Percentiles rank a stretch among this genome's conserved stretches.
Evolutionary conservation across 2,113 vertebrate species (phyloP).

Genomic region (Geothlypis trichas): DNA sequence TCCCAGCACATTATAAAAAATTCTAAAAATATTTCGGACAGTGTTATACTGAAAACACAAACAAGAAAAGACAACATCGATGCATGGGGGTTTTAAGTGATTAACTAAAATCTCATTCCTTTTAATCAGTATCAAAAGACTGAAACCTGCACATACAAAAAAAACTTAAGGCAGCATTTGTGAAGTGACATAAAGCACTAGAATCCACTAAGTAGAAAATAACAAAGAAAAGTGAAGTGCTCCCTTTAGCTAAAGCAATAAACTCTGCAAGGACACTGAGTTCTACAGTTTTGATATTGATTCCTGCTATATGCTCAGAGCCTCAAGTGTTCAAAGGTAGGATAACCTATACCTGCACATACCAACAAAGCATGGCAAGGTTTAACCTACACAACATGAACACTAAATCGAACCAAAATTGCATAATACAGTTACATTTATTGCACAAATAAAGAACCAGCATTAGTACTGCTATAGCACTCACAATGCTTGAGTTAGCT

Average conservation of each 20-base stretch:
- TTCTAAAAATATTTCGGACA: background rate
- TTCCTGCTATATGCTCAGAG: background rate
- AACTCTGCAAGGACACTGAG: background rate
- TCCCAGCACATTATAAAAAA: background rate
- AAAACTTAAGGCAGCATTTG: background rate
- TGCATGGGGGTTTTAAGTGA: rapidly evolving
- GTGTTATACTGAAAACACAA: background rate
- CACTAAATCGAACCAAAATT: background rate
- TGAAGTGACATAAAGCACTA: background rate
- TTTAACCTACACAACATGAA: background rate
- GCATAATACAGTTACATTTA: background rate
- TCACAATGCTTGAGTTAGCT: background rate
- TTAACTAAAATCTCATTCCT: background rate
- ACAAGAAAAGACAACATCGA: background rate
- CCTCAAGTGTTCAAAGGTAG: background rate
- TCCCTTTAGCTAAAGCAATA: background rate
- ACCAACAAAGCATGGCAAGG: background rate
- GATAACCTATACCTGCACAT: background rate
- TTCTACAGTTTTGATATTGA: background rate
- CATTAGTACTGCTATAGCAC: background rate
- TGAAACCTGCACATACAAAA: background rate
- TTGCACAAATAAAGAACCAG: background rate
- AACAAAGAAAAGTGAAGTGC: background rate
- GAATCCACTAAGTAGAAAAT: background rate
- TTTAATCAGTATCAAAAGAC: background rate